Percentiles rank a stretch among this genome's conserved stretches.
Conservation (phyloP, 1,140 invertebrate species). For the Drosophila sulfurigaster region DNA sequence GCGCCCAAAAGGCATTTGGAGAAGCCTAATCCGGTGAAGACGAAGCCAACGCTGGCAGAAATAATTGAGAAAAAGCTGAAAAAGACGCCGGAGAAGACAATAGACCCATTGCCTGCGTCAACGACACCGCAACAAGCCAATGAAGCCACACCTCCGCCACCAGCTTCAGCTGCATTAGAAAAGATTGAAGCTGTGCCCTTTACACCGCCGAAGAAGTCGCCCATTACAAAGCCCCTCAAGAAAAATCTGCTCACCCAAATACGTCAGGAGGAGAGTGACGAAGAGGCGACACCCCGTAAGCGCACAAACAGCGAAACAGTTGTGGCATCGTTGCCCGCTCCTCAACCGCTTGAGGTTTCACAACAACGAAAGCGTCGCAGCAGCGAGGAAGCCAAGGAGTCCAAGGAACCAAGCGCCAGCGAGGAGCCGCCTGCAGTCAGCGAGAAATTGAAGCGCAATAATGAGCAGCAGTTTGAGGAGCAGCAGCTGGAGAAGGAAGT, state of each 20-base stretch:
- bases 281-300: slow-evolving; percentile 69
- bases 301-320: slow-evolving; percentile 71
- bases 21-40: slow-evolving; percentile 41
- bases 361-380: slow-evolving; percentile 73
- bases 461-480: slow-evolving; percentile 49
- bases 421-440: slow-evolving; percentile 47
- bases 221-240: slow-evolving; percentile 76
- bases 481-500: neutral
- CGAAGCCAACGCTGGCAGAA: slow-evolving; percentile 74
- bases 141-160: slow-evolving; percentile 42
- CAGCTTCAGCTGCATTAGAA: slow-evolving; percentile 20
- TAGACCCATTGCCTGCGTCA: neutral
- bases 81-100: slow-evolving; percentile 59
- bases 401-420: slow-evolving; percentile 39
- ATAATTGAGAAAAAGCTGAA: slow-evolving; percentile 81
- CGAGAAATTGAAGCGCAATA: slow-evolving; percentile 67
- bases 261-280: slow-evolving; percentile 77
- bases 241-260: slow-evolving; percentile 77
- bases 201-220: slow-evolving; percentile 63
- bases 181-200: slow-evolving; percentile 29
- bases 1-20: slow-evolving; percentile 61
- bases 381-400: slow-evolving; percentile 69
- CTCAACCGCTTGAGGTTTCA: slow-evolving; percentile 32
- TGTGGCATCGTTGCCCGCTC: slow-evolving; percentile 13
- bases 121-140: neutral